These are phyloP conservation scores for Crotalus viridis DNA, from an alignment of 2,113 vertebrate species.

Conservation along the genomic window DNA sequence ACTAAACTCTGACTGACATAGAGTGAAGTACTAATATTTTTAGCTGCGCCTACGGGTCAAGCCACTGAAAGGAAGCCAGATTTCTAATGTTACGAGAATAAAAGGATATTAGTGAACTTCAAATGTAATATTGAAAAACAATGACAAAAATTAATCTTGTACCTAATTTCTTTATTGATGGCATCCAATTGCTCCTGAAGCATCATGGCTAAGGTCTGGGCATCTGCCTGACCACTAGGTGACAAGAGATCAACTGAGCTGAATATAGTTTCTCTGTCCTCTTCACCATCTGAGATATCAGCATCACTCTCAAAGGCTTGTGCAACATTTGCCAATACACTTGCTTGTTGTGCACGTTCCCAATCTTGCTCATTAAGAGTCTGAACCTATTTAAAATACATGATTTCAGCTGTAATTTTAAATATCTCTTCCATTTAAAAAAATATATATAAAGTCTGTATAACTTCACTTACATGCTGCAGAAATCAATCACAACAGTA, in stretches of 20 bases:
- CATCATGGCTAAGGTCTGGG: slow-evolving; percentile 95
- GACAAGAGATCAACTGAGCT: slow-evolving; percentile 91
- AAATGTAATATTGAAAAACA: neutral
- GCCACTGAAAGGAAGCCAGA: neutral
- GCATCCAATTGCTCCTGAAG: slow-evolving; percentile 97
- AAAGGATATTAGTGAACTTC: neutral
- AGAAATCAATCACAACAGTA: slow-evolving; percentile 66
- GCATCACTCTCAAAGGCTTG: slow-evolving; percentile 95
- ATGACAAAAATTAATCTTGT: neutral
- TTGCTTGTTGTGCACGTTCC: slow-evolving; percentile 96
- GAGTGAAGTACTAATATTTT: neutral
- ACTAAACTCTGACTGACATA: neutral
- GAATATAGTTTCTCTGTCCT: slow-evolving; percentile 89
- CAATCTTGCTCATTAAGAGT: slow-evolving; percentile 97
- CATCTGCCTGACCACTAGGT: slow-evolving; percentile 92
- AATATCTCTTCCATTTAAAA: neutral
- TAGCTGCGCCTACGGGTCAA: neutral
- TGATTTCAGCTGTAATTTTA: neutral
- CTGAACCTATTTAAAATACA: slow-evolving; percentile 78
- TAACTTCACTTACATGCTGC: slow-evolving; percentile 71
- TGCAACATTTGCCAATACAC: slow-evolving; percentile 91
- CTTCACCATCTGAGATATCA: slow-evolving; percentile 89
- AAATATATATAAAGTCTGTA: neutral
- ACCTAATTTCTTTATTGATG: slow-evolving; percentile 99
- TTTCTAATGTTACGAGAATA: neutral